Evolutionary conservation across 2,888 invertebrate species (phyloP).

Genomic region (Eremobia ochroleuca): DNA sequence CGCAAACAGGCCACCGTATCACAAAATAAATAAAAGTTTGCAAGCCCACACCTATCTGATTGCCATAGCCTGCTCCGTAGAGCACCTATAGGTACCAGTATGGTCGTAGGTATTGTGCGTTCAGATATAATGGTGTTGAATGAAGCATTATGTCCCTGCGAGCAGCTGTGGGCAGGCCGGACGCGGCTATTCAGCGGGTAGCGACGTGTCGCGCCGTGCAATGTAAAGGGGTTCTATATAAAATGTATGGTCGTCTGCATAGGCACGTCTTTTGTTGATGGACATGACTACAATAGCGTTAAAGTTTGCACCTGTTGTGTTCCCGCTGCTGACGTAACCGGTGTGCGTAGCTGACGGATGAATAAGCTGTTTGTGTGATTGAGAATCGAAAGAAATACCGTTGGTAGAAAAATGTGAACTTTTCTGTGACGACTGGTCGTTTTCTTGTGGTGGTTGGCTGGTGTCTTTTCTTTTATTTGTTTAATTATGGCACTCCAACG

Average conservation of each 20-base stretch:
- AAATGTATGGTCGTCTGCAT: slow-evolving; percentile 24
- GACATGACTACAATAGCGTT: slow-evolving; percentile 46
- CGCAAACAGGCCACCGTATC: slow-evolving; percentile 41
- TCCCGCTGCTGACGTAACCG: slow-evolving; percentile 21
- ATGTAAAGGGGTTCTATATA: slow-evolving; percentile 55
- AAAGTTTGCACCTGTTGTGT: slow-evolving; percentile 55
- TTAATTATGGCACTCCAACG: too few relatives aligned
- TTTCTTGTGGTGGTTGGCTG: too few relatives aligned
- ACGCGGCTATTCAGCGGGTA: slow-evolving; percentile 54
- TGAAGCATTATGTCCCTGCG: slow-evolving; percentile 57
- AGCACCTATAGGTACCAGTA: slow-evolving; percentile 16
- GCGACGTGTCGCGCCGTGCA: slow-evolving; percentile 22
- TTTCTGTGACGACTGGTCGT: background rate
- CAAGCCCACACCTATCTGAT: slow-evolving; percentile 59
- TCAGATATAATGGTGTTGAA: slow-evolving; percentile 50
- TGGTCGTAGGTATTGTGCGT: slow-evolving; percentile 21
- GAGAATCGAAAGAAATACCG: background rate
- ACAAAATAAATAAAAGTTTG: slow-evolving; percentile 53
- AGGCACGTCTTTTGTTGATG: slow-evolving; percentile 40
- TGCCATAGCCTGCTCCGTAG: slow-evolving; percentile 17
- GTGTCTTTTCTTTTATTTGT: too few relatives aligned
- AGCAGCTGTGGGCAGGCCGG: slow-evolving; percentile 57
- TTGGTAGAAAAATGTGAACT: background rate
- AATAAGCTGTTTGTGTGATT: slow-evolving; percentile 23
- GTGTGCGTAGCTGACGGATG: slow-evolving; percentile 24